Conservation (phyloP, 2,797 vertebrate genomes). For the Ctenochaetus hawaiiensis region DNA sequence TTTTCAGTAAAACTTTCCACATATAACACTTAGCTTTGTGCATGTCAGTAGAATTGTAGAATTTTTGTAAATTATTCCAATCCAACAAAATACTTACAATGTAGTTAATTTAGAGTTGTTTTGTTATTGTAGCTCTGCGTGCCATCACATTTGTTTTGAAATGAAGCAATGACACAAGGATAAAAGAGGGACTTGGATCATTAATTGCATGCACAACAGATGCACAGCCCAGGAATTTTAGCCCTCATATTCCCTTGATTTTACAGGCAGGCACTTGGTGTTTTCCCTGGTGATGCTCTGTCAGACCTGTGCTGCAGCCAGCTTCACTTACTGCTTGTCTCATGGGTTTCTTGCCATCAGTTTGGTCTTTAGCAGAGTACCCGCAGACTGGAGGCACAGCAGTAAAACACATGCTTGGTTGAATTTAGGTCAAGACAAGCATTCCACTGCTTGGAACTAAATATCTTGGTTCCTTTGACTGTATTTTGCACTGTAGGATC, state of each 20-base stretch:
- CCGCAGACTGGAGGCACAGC: background rate
- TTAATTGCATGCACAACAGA: background rate
- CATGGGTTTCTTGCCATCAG: background rate
- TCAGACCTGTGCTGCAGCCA: slow-evolving; percentile 8
- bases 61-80: background rate
- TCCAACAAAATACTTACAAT: background rate
- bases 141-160: background rate
- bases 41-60: background rate
- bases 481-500: slow-evolving; percentile 8
- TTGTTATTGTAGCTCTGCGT: background rate
- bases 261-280: background rate
- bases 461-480: slow-evolving; percentile 31
- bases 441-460: slow-evolving; percentile 13
- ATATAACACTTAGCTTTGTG: background rate
- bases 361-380: background rate
- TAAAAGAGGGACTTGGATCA: background rate
- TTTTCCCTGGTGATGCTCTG: background rate
- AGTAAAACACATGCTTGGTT: background rate
- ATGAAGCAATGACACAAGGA: background rate
- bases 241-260: background rate
- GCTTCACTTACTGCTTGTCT: background rate
- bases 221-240: background rate
- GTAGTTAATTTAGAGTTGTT: background rate
- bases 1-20: background rate
- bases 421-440: slow-evolving; percentile 27